phyloP scores from a whole-genome alignment of 2,888 invertebrate genomes.

The Harpalus rubripes region DNA sequence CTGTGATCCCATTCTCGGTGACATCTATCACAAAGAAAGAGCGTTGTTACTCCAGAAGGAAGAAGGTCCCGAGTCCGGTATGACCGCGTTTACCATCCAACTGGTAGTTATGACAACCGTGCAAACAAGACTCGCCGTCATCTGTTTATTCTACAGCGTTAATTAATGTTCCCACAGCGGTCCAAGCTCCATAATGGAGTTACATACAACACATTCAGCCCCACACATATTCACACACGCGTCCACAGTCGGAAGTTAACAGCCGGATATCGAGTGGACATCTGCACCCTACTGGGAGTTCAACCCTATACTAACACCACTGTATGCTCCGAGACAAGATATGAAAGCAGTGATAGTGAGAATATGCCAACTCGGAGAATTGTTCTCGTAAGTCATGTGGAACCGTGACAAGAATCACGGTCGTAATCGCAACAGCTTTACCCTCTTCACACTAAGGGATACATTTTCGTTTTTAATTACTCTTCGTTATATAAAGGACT shows the following conservation, averaged over 20 bases:
- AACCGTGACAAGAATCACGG: conserved; percentile 16
- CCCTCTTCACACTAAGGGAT: conserved; percentile 32
- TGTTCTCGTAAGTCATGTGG: conserved; percentile 40
- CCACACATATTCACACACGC: conserved; percentile 6
- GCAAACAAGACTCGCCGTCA: conserved; percentile 64
- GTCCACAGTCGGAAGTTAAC: conserved; percentile 27
- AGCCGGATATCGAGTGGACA: conserved; percentile 41
- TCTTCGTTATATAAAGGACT: conserved; percentile 11
- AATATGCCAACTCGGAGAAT: conserved; percentile 43
- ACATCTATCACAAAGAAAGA: conserved; percentile 55
- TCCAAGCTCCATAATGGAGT: conserved; percentile 61
- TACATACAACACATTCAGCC: conserved; percentile 46
- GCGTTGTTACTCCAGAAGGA: conserved; percentile 16
- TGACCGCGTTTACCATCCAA: conserved; percentile 21
- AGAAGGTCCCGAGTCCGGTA: conserved; percentile 24
- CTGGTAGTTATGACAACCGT: conserved; percentile 61
- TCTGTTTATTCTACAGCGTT: conserved; percentile 64
- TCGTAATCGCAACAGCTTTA: conserved; percentile 34
- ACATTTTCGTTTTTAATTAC: conserved; percentile 35
- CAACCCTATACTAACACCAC: not conserved
- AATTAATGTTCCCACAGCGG: conserved; percentile 65
- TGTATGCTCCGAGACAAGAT: conserved; percentile 23
- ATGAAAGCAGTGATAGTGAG: conserved; percentile 33
- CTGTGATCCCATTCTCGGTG: conserved; percentile 52
- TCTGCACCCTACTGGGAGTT: conserved; percentile 23